These are phyloP conservation scores for Athene noctua DNA, from an alignment of 2,113 vertebrate genomes.

Conservation along the genomic window DNA sequence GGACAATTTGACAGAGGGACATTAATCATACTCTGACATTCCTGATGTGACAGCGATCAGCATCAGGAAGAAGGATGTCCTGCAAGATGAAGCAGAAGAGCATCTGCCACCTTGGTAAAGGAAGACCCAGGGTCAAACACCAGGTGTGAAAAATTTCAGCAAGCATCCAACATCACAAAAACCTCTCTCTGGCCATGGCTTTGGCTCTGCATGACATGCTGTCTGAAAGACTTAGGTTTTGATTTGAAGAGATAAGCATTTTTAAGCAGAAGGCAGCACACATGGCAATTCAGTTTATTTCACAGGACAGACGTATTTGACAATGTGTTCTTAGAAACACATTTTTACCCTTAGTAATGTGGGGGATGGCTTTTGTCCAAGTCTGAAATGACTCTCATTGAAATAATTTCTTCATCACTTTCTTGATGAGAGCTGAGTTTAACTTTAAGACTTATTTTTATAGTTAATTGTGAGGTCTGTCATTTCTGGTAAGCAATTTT, in stretches of 20 bases:
- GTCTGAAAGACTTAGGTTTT: background rate
- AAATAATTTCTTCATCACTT: background rate
- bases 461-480: background rate
- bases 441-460: background rate
- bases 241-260: background rate
- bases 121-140: background rate
- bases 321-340: constrained; percentile 8
- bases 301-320: background rate
- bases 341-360: background rate
- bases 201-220: background rate
- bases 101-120: background rate
- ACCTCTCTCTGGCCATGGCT: background rate
- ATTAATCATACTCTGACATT: background rate
- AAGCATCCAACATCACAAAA: background rate
- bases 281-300: background rate
- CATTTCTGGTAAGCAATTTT: background rate
- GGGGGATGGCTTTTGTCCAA: background rate
- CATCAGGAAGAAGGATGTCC: background rate
- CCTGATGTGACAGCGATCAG: background rate
- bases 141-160: background rate
- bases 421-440: background rate
- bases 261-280: background rate
- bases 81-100: background rate
- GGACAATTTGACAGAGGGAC: background rate
- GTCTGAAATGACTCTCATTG: background rate